Evolutionary conservation across 1,140 invertebrate genomes (phyloP).

Genomic region (Stratiolaelaps scimitus): DNA sequence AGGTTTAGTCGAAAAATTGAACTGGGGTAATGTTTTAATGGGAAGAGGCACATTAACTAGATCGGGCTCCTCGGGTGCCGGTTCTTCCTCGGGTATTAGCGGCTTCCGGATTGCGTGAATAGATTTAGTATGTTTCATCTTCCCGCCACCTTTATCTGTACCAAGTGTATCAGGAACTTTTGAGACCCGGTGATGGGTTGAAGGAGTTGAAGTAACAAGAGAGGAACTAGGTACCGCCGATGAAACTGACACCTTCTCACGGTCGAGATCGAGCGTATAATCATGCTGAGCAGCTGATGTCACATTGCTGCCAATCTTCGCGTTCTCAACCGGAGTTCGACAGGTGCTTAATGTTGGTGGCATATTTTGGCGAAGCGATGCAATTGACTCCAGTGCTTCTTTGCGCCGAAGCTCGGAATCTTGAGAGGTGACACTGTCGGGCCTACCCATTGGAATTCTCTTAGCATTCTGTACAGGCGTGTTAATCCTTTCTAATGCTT

Average conservation of each 20-base stretch:
- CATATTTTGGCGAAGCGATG: conserved; percentile 15
- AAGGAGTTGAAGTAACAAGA: no score
- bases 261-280: conserved; percentile 11
- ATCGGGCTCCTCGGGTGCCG: not conserved
- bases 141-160: conserved; percentile 1
- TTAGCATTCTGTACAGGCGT: conserved; percentile 26
- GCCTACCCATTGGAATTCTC: conserved; percentile 12
- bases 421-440: not conserved
- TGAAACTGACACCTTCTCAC: not conserved
- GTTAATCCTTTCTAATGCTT: conserved; percentile 17
- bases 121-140: conserved; percentile 7
- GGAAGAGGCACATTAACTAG: not conserved
- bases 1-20: not conserved
- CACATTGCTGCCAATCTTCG: conserved; percentile 11
- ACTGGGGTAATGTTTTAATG: conserved; percentile 5
- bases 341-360: conserved; percentile 11
- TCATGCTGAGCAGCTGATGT: not conserved
- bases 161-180: no score
- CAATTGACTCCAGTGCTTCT: conserved; percentile 5
- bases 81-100: conserved; percentile 16
- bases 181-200: no score
- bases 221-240: no score
- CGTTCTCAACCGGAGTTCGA: not conserved
- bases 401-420: not conserved
- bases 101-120: not conserved